phyloP scores from a whole-genome alignment of 2,888 invertebrate species.

The Lutraria lutraria region DNA sequence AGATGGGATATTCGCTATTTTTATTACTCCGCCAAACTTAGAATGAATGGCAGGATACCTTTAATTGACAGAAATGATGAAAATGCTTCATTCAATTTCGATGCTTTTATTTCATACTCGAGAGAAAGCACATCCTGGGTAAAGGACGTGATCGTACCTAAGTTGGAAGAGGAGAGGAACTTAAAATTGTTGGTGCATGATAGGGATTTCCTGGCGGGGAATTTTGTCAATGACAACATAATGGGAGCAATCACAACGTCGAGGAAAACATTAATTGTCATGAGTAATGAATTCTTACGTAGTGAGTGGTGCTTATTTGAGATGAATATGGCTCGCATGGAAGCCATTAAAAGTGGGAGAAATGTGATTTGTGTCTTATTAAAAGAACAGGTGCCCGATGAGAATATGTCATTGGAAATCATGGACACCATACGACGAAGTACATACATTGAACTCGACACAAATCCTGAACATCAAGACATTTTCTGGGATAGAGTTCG shows the following conservation, averaged over 20 bases:
- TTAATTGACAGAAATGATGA: constrained; percentile 28
- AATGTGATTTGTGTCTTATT: constrained; percentile 52
- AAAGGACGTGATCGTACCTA: constrained; percentile 38
- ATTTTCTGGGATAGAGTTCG: constrained; percentile 49
- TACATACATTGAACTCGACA: constrained; percentile 41
- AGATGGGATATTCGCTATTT: constrained; percentile 60
- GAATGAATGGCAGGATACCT: constrained; percentile 32
- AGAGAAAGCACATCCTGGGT: constrained; percentile 50
- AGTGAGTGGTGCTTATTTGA: constrained; percentile 69
- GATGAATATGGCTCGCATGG: constrained; percentile 65
- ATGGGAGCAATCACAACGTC: constrained; percentile 56
- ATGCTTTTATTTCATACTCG: constrained; percentile 64
- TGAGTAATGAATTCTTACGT: constrained; percentile 52
- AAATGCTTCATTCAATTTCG: constrained; percentile 38
- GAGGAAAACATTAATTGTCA: constrained; percentile 53
- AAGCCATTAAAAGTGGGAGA: constrained; percentile 48
- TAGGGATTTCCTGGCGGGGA: constrained; percentile 57
- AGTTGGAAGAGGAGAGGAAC: constrained; percentile 51
- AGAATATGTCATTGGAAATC: constrained; percentile 42
- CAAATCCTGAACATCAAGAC: constrained; percentile 16
- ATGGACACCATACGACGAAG: constrained; percentile 39
- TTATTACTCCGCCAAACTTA: constrained; percentile 57
- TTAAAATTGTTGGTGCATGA: constrained; percentile 58
- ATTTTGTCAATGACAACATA: constrained; percentile 61
- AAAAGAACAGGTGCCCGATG: constrained; percentile 34